Base-by-base conservation (phyloP, 2,797 vertebrate species). In the Rhynchonycteris naso region DNA sequence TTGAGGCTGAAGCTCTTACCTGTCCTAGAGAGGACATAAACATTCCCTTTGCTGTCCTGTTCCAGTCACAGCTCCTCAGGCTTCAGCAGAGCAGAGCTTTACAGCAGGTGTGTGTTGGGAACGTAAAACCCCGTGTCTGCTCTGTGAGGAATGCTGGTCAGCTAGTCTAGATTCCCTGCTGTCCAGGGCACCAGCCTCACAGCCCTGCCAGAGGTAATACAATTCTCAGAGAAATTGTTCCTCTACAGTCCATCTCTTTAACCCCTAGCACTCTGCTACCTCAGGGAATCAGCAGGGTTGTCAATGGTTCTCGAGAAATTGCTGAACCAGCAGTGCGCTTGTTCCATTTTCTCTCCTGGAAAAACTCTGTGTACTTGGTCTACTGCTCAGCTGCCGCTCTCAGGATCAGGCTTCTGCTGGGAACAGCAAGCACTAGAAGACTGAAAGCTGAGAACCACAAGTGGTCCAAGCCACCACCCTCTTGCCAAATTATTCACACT, bases 141-240 rank as follows among this genome's bases (percentile, higher is more conserved):
- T 18, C 71, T 26, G 3, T 33, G 84, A 69, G 30, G 19, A 28
- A 80, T 24, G 28, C 69, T 93, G 18, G 26, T 21, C 63, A 72
- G 19, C 83, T 83, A 80, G 11, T 21, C 30, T 75, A 14, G 38
- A n/a, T 96, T 96, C 50, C 15, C 43, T 58, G 56, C 4, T 6
- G 3, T 43, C 1, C 0, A 0, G 4, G 28, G 56, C 28, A n/a
- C 0, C 11, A 21, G 28, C 50, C 30, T 6, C 50, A 22, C 6
- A 59, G 66, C 52, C 66, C 18, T 50, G 5, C 90, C 78, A 21
- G 33, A 94, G 76, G 81, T 92, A 93, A 94, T 91, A 65, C 58
- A 30, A 4, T 19, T 22, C 7, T 87, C 28, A 0, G 30, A 52
- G 88, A 91, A 93, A 66, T 75, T n/a, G 0, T 43, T 84, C 59